Conservation (phyloP, 2,797 vertebrate genomes). For the Micrastur ruficollis region DNA sequence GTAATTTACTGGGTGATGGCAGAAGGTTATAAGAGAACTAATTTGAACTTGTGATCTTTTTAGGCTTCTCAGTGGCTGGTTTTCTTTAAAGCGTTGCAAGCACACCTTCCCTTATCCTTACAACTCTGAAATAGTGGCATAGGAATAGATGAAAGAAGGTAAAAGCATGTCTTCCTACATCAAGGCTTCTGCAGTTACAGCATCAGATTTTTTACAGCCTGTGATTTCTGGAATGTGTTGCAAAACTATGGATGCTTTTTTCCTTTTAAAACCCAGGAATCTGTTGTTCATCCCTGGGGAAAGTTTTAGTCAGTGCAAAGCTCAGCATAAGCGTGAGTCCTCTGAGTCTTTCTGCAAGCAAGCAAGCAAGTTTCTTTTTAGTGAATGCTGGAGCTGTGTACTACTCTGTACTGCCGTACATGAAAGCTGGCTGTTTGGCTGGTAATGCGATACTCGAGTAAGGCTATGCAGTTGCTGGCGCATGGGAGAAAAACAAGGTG, state of each 20-base stretch:
- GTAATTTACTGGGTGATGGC: neutral
- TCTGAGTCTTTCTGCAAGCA: neutral
- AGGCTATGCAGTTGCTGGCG: neutral
- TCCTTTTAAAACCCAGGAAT: neutral
- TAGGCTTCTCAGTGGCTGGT: neutral
- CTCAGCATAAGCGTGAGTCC: neutral
- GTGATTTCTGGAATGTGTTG: neutral
- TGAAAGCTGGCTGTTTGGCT: neutral
- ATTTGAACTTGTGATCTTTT: neutral
- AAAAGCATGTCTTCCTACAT: neutral
- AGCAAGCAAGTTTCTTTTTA: neutral
- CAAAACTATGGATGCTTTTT: neutral
- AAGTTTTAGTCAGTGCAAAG: neutral
- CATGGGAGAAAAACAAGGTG: constrained; percentile 10
- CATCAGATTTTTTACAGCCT: neutral
- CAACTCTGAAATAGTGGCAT: neutral
- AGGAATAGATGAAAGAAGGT: neutral
- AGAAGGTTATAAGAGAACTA: neutral
- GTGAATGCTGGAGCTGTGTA: neutral
- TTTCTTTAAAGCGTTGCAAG: neutral
- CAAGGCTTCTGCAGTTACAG: neutral
- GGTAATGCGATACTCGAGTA: neutral
- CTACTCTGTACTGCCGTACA: rapidly evolving
- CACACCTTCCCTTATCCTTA: neutral
- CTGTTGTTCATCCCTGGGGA: neutral